Evolutionary conservation across 2,113 vertebrate genomes (phyloP).

Genomic region (Prunella himalayana): DNA sequence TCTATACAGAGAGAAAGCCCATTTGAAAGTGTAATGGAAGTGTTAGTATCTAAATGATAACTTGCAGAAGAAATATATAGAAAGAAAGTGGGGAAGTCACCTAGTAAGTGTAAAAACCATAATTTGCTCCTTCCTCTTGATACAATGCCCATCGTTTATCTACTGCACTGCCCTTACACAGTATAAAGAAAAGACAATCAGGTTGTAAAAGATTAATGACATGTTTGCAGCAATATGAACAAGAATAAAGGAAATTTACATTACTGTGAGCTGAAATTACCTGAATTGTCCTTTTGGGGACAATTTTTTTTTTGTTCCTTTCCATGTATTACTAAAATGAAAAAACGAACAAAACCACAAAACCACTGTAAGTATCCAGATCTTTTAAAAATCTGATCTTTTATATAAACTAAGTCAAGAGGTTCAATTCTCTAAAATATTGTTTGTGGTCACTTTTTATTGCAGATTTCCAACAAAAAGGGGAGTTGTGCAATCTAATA

Average conservation of each 20-base stretch:
- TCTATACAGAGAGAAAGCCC: background rate
- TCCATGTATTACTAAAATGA: background rate
- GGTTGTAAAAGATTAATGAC: constrained; percentile 41
- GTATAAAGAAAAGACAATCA: constrained; percentile 17
- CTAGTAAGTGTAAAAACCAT: constrained; percentile 51
- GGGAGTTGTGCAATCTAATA: background rate
- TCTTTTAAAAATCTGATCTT: background rate
- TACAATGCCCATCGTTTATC: constrained; percentile 22
- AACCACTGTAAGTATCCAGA: background rate
- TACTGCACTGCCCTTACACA: background rate
- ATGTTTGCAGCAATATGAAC: constrained; percentile 43
- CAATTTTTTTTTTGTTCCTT: background rate
- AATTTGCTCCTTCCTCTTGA: constrained; percentile 30
- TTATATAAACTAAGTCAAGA: background rate
- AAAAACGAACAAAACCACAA: background rate
- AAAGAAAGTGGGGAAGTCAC: constrained; percentile 28
- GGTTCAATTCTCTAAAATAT: background rate
- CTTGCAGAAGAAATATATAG: background rate
- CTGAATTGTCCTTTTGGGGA: no score
- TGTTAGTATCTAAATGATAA: background rate
- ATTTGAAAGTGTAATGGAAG: constrained; percentile 46
- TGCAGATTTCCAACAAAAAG: background rate
- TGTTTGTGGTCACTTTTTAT: background rate
- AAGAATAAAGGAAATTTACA: constrained; percentile 26
- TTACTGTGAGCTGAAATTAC: background rate